Base-by-base conservation (phyloP, 2,888 invertebrate genomes). In the Troides aeacus region DNA sequence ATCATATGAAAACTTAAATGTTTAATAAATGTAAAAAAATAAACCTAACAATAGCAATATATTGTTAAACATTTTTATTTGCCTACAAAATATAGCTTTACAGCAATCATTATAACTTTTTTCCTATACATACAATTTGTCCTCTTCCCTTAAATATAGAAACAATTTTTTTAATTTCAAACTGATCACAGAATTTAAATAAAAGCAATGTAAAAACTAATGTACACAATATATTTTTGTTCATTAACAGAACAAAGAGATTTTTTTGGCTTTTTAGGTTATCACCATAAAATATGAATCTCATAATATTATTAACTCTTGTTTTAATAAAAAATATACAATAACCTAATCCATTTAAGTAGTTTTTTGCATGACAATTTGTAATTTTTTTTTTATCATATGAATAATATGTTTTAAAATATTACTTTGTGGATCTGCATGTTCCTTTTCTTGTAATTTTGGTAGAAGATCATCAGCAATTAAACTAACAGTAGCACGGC, bases 401-500 rank as follows among this genome's bases (percentile, higher is more conserved):
- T 18, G 5, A 53, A 53, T n/a, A 53, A 53, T 53, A 18, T 53
- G 18, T 53, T 53, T 18, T 18, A n/a, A n/a, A 1, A 64, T 90
- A 90, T 94, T 90, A 96, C 96, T 94, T 79, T 93, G 84, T 70
- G 97, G 97, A 90, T 97, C 95, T 66, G 94, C 93, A 57, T 89
- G 84, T 90, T 98, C 97, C 81, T 96, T 96, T 88, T 97, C 96
- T 83, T 98, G 97, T 53, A 99, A 93, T 75, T 94, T 92, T 21
- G 94, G 92, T 64, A 99, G 92, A 46, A 99, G 88, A 74, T 97
- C 96, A 74, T 94, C 92, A 7, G 97, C 98, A 81, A 96, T 94
- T n/a, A 99, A 93, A 74, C 97, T 96, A 6, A 99, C 96, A 80
- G 95, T 96, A 4, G 97, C 98, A 74, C 94, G 94, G 86, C 96